Percentiles rank a stretch among this genome's conserved stretches.
phyloP scores from a whole-genome alignment of 2,888 invertebrate genomes.

The Acleris sparsana region DNA sequence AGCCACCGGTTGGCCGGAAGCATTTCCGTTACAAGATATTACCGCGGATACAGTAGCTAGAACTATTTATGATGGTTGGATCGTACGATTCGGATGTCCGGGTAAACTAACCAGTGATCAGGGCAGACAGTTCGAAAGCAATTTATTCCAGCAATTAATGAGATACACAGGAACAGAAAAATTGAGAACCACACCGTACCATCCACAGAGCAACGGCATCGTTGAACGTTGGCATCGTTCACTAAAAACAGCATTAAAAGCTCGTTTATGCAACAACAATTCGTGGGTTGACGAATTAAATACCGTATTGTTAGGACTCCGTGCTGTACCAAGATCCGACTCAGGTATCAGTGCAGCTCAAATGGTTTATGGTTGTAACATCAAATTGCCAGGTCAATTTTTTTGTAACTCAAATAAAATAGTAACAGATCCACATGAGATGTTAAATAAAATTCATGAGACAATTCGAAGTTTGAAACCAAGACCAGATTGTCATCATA shows the following conservation, averaged over 20 bases:
- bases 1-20: constrained; percentile 9
- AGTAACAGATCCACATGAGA: too few relatives aligned
- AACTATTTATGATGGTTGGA: too few relatives aligned
- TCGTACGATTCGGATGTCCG: too few relatives aligned
- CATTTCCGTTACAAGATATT: constrained; percentile 16
- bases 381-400: too few relatives aligned
- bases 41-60: constrained; percentile 34
- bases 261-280: background rate
- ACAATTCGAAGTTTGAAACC: too few relatives aligned
- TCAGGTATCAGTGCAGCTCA: too few relatives aligned
- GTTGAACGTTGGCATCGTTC: constrained; percentile 6
- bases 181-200: constrained; percentile 18
- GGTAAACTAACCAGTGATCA: constrained; percentile 35
- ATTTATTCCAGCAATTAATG: constrained; percentile 3
- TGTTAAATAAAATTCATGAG: too few relatives aligned
- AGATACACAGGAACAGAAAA: constrained; percentile 11
- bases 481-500: too few relatives aligned
- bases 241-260: constrained; percentile 1
- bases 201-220: constrained; percentile 17
- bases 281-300: constrained; percentile 1
- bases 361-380: too few relatives aligned
- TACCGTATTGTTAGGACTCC: constrained; percentile 3
- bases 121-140: constrained; percentile 23
- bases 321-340: too few relatives aligned
- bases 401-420: too few relatives aligned